Conservation (phyloP, 2,113 vertebrate genomes). For the Aspidoscelis tigris region DNA sequence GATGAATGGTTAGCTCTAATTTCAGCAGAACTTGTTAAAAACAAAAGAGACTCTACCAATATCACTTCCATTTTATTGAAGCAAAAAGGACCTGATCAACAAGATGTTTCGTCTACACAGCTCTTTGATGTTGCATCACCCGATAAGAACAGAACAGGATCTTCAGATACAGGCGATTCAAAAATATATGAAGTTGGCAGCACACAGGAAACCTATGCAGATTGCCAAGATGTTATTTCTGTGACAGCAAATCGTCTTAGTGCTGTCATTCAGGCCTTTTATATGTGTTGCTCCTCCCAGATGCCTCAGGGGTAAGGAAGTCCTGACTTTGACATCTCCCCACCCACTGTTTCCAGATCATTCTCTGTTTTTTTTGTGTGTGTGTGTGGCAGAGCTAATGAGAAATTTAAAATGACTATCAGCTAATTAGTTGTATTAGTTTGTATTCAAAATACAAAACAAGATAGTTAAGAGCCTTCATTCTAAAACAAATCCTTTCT, state of each 20-base stretch:
- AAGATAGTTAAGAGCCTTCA: not conserved
- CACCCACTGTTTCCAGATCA: not conserved
- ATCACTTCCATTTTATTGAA: conserved; percentile 89
- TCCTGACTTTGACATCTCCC: conserved; percentile 36
- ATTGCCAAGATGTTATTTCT: conserved; percentile 95
- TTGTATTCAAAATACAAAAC: conserved; percentile 10
- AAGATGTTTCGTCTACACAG: conserved; percentile 71
- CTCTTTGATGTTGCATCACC: conserved; percentile 65
- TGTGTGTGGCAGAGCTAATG: not conserved
- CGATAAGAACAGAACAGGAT: conserved; percentile 62
- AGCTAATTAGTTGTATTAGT: not conserved
- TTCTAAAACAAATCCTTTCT: not conserved
- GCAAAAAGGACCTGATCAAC: conserved; percentile 79
- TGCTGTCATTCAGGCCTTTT: conserved; percentile 98
- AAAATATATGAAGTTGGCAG: conserved; percentile 74
- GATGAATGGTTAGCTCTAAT: conserved; percentile 98
- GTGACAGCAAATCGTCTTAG: conserved; percentile 97
- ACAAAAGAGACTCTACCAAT: conserved; percentile 80
- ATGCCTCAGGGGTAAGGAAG: conserved; percentile 93
- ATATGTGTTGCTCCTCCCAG: conserved; percentile 98
- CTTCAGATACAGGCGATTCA: conserved; percentile 59
- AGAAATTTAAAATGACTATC: not conserved
- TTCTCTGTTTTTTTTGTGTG: not conserved
- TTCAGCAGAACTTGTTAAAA: conserved; percentile 92
- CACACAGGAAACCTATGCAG: conserved; percentile 81